These are phyloP conservation scores for Mayetiola destructor DNA, from an alignment of 2,888 invertebrate species.

Conservation along the genomic window DNA sequence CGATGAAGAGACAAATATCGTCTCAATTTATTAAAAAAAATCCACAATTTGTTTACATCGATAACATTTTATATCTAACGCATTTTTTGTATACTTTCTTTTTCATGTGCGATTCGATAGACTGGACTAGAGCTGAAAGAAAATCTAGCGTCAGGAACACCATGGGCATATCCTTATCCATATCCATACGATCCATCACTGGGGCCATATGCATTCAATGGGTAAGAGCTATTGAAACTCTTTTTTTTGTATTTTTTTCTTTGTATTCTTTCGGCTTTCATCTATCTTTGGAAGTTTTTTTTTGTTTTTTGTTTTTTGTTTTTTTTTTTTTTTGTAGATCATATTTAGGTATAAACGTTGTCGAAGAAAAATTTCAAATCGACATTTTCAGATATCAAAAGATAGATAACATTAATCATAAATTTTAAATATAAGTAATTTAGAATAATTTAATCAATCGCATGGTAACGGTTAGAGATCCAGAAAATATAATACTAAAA, in stretches of 20 bases:
- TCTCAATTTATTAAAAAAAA: too few relatives aligned
- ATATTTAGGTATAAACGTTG: too few relatives aligned
- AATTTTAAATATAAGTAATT: too few relatives aligned
- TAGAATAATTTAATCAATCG: too few relatives aligned
- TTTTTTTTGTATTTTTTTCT: neutral
- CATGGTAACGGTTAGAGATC: too few relatives aligned
- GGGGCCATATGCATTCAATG: constrained; percentile 87
- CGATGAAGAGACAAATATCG: too few relatives aligned
- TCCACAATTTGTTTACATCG: too few relatives aligned
- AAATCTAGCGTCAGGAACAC: constrained; percentile 64
- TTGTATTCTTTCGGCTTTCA: neutral
- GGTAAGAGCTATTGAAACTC: constrained; percentile 61
- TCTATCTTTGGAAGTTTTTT: neutral
- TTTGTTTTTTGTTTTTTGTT: neutral
- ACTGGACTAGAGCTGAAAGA: constrained; percentile 80
- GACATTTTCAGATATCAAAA: too few relatives aligned
- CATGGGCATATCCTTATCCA: constrained; percentile 88
- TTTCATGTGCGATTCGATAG: constrained; percentile 40
- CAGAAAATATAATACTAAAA: too few relatives aligned
- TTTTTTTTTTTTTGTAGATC: neutral
- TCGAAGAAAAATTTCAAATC: too few relatives aligned
- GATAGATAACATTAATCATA: too few relatives aligned
- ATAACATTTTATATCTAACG: neutral
- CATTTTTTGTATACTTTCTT: constrained; percentile 23
- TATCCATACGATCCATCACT: constrained; percentile 79